These are phyloP conservation scores for Ichneumoninae sp. DNA, from an alignment of 2,888 invertebrate genomes.

Conservation along the genomic window DNA sequence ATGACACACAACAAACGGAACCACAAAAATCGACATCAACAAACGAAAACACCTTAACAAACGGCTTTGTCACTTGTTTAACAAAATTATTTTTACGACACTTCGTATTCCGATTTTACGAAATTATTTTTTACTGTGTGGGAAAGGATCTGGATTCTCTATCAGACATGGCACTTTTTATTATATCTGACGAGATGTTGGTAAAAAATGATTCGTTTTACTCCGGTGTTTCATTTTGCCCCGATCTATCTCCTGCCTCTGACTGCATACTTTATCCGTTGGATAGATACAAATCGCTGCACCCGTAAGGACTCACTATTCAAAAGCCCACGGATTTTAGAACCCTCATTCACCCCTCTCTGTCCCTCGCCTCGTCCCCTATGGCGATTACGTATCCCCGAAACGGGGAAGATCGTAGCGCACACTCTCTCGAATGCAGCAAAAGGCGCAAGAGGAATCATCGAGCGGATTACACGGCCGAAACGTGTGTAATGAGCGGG, in stretches of 20 bases:
- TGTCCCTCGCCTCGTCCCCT: background rate
- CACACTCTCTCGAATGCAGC: background rate
- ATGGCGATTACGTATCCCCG: constrained; percentile 18
- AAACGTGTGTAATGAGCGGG: constrained; percentile 26
- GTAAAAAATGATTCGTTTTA: too few species aligned
- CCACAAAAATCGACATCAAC: too few species aligned
- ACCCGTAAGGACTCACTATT: background rate
- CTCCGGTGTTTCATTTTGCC: too few species aligned
- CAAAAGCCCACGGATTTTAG: background rate
- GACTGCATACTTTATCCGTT: background rate
- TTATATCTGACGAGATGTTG: too few species aligned
- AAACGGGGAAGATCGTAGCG: background rate
- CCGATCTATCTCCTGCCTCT: background rate
- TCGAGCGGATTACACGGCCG: constrained; percentile 34
- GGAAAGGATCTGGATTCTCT: too few species aligned
- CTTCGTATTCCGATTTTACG: too few species aligned
- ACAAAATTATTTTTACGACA: too few species aligned
- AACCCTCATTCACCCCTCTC: background rate
- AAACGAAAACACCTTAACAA: too few species aligned
- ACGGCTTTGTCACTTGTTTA: too few species aligned
- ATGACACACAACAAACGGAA: too few species aligned
- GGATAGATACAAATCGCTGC: background rate
- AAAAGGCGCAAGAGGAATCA: constrained; percentile 2
- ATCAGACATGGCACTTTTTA: too few species aligned
- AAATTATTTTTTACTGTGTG: too few species aligned